Conservation (phyloP, 2,888 invertebrate species). For the Sepioteuthis lessoniana region DNA sequence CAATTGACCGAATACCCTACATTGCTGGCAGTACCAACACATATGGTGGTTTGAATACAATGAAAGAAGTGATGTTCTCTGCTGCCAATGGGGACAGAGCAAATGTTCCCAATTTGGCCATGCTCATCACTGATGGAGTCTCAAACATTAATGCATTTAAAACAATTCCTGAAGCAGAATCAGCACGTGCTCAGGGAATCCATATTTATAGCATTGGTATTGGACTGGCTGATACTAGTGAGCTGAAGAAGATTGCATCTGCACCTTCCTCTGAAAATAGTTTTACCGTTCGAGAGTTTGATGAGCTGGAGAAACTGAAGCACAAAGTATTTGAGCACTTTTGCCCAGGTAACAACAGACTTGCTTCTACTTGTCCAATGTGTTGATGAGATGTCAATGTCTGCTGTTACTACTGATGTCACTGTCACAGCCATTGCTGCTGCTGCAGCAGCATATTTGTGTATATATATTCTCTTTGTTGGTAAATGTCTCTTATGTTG, state of each 20-base stretch:
- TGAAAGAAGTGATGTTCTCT: conserved; percentile 66
- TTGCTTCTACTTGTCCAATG: not conserved
- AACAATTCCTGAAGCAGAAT: conserved; percentile 65
- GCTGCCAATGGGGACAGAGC: conserved; percentile 64
- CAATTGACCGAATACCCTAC: conserved; percentile 60
- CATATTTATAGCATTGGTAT: conserved; percentile 65
- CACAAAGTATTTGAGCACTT: conserved; percentile 54
- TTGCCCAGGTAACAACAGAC: conserved; percentile 43
- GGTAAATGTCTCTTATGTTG: conserved; percentile 9
- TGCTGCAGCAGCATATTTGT: not conserved
- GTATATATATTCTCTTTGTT: not conserved
- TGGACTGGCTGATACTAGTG: conserved; percentile 62
- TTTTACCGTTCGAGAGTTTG: conserved; percentile 63
- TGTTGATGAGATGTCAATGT: conserved; percentile 33
- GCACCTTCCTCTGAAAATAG: conserved; percentile 60
- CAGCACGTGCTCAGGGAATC: conserved; percentile 60
- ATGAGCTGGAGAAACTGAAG: conserved; percentile 59
- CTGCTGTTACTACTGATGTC: not conserved
- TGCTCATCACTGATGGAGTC: conserved; percentile 72
- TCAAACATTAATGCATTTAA: conserved; percentile 68
- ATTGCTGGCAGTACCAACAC: conserved; percentile 70
- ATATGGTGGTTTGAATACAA: conserved; percentile 64
- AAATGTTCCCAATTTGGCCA: conserved; percentile 63
- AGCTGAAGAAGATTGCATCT: conserved; percentile 67
- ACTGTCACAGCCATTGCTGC: not conserved